phyloP scores from a whole-genome alignment of 92 coral and sea anemone genomes.

The Zoanthus sansibaricus region DNA sequence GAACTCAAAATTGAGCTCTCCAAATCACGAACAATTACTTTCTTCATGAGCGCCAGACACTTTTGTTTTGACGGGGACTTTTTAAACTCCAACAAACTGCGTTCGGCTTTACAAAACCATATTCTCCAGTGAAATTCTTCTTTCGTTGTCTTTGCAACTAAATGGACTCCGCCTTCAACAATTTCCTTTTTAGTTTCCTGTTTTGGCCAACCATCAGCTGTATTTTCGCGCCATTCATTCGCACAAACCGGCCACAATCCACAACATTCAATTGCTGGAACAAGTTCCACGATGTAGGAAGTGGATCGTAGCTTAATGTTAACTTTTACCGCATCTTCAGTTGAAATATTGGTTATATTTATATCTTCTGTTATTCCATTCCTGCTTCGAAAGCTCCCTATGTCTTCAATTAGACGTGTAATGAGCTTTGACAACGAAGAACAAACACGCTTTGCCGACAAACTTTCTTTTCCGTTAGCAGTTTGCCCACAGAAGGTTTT shows the following conservation, averaged over 20 bases:
- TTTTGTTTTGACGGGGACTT: constrained; percentile 43
- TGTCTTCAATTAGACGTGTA: constrained; percentile 43
- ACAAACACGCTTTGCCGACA: constrained; percentile 64
- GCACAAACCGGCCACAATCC: constrained; percentile 72
- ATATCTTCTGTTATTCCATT: constrained; percentile 35
- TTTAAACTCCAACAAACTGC: constrained; percentile 53
- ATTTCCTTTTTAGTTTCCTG: constrained; percentile 30
- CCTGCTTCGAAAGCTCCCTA: constrained; percentile 27
- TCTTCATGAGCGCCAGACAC: constrained; percentile 60
- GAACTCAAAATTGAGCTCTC: constrained; percentile 59
- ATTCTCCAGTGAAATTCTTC: constrained; percentile 72
- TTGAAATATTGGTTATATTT: constrained; percentile 54
- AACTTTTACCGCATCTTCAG: constrained; percentile 45
- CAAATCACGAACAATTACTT: constrained; percentile 54
- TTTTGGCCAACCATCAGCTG: constrained; percentile 12
- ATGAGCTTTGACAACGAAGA: constrained; percentile 57
- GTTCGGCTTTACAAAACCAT: constrained; percentile 73
- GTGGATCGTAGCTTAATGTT: constrained; percentile 52
- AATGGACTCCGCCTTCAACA: constrained; percentile 58
- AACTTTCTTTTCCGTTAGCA: constrained; percentile 52
- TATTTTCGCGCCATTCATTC: constrained; percentile 32
- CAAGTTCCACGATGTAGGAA: constrained; percentile 60
- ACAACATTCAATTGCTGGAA: constrained; percentile 60
- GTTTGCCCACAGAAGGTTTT: constrained; percentile 51
- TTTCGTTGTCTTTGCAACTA: constrained; percentile 67